Base-by-base conservation (phyloP, 2,113 vertebrate species). In the Daubentonia madagascariensis region DNA sequence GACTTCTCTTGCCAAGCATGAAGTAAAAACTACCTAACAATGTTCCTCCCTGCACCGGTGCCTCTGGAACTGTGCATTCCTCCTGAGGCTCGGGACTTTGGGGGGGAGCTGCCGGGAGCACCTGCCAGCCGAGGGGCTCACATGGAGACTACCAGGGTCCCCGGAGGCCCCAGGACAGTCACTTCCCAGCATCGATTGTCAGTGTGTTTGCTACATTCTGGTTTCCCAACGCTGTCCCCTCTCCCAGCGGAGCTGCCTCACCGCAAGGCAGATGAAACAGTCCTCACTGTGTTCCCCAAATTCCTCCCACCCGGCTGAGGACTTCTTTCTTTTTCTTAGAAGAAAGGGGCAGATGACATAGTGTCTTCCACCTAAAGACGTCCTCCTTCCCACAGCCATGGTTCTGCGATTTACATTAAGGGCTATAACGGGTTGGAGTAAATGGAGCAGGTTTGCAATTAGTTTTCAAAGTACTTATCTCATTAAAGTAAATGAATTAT, bases 401-500 rank as follows among this genome's bases (percentile, higher is more conserved):
- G 89, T 83, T 97, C 98, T 98, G 98, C 98, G 97, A 99, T 99
- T 98, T 99, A 98, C 99, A 99, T 99, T 99, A 99, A 99, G 98
- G 98, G 98, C 98, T 98, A 79, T 98, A 98, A 99, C 98, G 97
- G 98, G 99, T 96, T 96, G 98, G 98, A 98, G 99, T 99, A 99
- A 99, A 99, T 99, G 99, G 99, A 99, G 99, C 98, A 98, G 98
- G 98, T 98, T 99, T 99, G 99, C 99, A 99, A 99, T 99, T 99
- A 99, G 99, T 99, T 99, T 99, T 99, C 99, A 98, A 98, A 99
- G 99, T 99, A 99, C 99, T 99, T 99, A 99, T 99, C 99, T 99
- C 99, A 99, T 99, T 99, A 99, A 99, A 99, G 99, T 99, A 99
- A 99, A 99, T 99, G 99, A 99, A 99, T 99, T 99, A 99, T 99